Percentiles rank a stretch among this genome's conserved stretches.
These are phyloP conservation scores for Panonychus citri DNA, from an alignment of 1,140 invertebrate genomes.

Conservation along the genomic window DNA sequence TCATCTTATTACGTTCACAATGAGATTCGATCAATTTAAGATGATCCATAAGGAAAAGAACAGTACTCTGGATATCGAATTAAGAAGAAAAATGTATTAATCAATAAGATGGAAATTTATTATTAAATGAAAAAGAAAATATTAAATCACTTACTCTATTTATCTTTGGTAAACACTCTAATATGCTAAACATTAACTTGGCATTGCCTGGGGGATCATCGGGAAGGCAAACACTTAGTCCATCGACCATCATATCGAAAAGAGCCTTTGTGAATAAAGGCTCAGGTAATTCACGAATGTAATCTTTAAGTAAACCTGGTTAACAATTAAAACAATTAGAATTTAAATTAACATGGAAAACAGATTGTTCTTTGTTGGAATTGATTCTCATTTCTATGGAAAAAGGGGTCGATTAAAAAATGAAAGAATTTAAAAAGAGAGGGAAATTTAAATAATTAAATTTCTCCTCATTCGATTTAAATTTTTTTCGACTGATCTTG, in stretches of 20 bases:
- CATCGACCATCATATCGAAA: conserved; percentile 96
- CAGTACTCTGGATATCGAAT: conserved; percentile 40
- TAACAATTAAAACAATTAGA: no score
- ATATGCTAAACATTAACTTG: conserved; percentile 90
- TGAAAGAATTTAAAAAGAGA: no score
- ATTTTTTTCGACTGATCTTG: no score
- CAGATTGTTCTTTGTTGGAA: no score
- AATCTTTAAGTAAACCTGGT: conserved; percentile 83
- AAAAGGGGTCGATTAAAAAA: no score
- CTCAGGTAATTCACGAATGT: conserved; percentile 86
- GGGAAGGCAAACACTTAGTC: conserved; percentile 72
- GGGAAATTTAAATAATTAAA: no score
- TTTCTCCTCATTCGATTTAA: no score
- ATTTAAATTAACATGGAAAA: no score
- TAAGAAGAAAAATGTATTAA: no score
- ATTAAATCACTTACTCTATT: conserved; percentile 48
- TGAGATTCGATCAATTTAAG: conserved; percentile 70
- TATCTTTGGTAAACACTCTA: conserved; percentile 86
- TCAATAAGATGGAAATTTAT: background rate
- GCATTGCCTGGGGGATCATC: conserved; percentile 93
- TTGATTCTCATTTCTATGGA: no score
- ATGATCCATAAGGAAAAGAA: conserved; percentile 79
- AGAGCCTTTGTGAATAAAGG: conserved; percentile 90
- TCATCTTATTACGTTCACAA: conserved; percentile 84
- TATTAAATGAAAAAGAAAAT: background rate